These are phyloP conservation scores for Neocrepidodera transversa DNA, from an alignment of 2,888 invertebrate genomes.

Conservation along the genomic window DNA sequence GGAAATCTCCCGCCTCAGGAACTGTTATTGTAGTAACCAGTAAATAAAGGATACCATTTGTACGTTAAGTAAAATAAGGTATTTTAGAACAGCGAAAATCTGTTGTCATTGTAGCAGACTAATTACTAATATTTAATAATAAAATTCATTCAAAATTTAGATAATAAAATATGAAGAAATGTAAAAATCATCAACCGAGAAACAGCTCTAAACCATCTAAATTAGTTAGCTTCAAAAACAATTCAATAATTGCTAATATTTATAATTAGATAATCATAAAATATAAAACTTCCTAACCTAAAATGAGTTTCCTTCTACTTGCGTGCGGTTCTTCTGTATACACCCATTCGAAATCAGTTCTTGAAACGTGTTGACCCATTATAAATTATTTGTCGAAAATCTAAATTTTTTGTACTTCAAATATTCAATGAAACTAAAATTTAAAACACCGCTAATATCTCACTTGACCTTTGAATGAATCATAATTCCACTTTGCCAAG, in stretches of 20 bases:
- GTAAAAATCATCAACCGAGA: too few relatives aligned
- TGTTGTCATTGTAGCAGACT: too few relatives aligned
- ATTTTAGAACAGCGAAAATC: too few relatives aligned
- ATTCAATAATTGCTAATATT: background rate
- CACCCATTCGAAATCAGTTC: constrained; percentile 96
- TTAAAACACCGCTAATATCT: constrained; percentile 19
- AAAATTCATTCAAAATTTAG: too few relatives aligned
- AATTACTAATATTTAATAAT: too few relatives aligned
- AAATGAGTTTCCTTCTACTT: constrained; percentile 88
- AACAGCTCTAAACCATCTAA: too few relatives aligned
- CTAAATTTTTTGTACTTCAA: constrained; percentile 2
- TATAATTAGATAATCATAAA: constrained; percentile 16
- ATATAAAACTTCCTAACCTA: constrained; percentile 68
- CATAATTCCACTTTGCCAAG: too few relatives aligned
- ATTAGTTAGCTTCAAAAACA: background rate
- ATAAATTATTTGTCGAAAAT: background rate
- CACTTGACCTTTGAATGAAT: background rate
- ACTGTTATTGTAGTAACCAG: too few relatives aligned
- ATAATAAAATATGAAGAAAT: too few relatives aligned
- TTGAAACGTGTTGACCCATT: constrained; percentile 95
- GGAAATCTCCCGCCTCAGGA: too few relatives aligned
- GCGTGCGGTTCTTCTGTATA: constrained; percentile 98
- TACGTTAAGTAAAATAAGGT: too few relatives aligned
- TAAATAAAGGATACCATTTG: too few relatives aligned
- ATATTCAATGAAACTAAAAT: background rate